Evolutionary conservation across 2,797 vertebrate species (phyloP), one percentile per base, ranked within the genome.

Genomic region (Sebastes steindachneri): DNA sequence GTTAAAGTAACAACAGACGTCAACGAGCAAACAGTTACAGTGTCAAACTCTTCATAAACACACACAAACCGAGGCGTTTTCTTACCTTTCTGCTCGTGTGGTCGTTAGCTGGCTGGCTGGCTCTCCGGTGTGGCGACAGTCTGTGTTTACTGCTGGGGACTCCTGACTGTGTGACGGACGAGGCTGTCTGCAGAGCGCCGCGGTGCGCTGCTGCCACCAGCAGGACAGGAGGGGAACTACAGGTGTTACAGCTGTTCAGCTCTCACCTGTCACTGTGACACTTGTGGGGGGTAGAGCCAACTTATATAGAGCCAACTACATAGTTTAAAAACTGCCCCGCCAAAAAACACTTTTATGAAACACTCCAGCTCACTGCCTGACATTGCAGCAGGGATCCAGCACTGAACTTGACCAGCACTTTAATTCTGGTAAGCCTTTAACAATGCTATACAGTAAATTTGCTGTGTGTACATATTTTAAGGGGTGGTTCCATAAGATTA

Each of bases 151-250:
- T 75, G 79, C 17, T 37, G 37, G 12, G 54, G 2, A 29, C 4
- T 72, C 58, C 23, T 37, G 37, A 37, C 12, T 33, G 31, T 69
- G 84, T 75, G 45, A 17, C 72, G 1, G 37, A 54, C 60, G 73
- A 51, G 55, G 68, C 45, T 4, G 65, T 2, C 5, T 0, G 10
- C 62, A 19, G 29, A 26, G 7, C 11, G 0, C 33, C 6, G 2
- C 3, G 62, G 54, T 8, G 37, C 81, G 0, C 33, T 88, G 79
- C 79, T 69, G 92, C 92, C 93, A 1, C 81, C 86, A 4, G 48
- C 84, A 86, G 93, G 90, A 21, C 86, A 58, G 90, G 92, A 64
- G 90, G 64, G 65, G 75, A 75, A 91, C 0, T 4, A 14, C 89
- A 86, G 1, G n/a, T 4, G 0, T 1, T 1, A 21, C 84, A 88